These are phyloP conservation scores for Trichomycterus rosablanca DNA, from an alignment of 2,113 vertebrate species.

Conservation along the genomic window DNA sequence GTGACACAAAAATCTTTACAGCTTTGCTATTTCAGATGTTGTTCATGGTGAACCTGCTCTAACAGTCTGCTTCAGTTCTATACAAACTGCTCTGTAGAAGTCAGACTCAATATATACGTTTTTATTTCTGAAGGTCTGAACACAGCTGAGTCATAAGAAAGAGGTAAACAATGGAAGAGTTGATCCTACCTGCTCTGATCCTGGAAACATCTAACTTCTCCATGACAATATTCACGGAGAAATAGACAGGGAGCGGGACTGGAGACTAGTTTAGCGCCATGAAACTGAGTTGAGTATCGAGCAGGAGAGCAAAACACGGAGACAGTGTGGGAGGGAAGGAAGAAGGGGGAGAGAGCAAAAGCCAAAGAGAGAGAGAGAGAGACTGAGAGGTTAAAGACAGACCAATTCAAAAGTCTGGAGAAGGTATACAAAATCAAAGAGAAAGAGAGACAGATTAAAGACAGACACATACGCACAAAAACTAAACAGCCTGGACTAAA, in stretches of 20 bases:
- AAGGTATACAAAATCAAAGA: conserved; percentile 21
- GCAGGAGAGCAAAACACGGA: conserved; percentile 7
- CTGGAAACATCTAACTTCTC: conserved; percentile 54
- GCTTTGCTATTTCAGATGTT: too few species aligned
- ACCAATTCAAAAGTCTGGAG: conserved; percentile 16
- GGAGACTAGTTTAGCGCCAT: neutral
- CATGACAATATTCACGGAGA: conserved; percentile 48
- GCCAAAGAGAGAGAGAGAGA: conserved; percentile 9
- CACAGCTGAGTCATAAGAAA: too few species aligned
- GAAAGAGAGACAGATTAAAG: conserved; percentile 8
- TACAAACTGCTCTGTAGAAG: too few species aligned
- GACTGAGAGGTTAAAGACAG: neutral
- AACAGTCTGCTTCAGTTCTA: too few species aligned
- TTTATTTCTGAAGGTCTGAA: too few species aligned
- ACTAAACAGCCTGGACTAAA: too few species aligned
- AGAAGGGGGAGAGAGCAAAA: neutral
- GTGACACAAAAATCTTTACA: too few species aligned
- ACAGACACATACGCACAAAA: too few species aligned
- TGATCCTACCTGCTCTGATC: conserved; percentile 54
- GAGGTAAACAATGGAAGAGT: neutral
- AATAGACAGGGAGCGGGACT: conserved; percentile 22
- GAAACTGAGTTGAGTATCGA: conserved; percentile 7
- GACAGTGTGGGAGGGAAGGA: conserved; percentile 5
- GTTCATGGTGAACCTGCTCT: too few species aligned
- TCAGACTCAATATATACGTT: too few species aligned